Evolutionary conservation across 2,113 vertebrate species (phyloP).

Genomic region (Neotoma lepida): DNA sequence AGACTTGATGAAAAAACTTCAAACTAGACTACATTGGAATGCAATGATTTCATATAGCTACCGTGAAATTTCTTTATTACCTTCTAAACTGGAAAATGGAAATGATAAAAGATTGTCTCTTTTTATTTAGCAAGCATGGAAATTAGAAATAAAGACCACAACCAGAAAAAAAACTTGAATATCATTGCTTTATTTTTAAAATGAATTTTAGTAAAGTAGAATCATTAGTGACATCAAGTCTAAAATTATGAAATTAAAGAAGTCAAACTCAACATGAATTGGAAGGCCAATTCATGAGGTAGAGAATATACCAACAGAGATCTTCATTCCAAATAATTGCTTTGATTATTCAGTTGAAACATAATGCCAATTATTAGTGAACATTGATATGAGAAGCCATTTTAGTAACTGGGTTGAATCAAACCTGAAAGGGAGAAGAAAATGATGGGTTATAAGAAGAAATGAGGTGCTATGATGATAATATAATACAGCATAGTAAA

Average conservation of each 20-base stretch:
- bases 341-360: neutral
- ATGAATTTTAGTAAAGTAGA: neutral
- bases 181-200: neutral
- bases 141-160: neutral
- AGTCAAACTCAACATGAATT: neutral
- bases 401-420: neutral
- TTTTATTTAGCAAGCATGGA: neutral
- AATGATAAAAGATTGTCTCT: neutral
- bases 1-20: neutral
- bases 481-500: neutral
- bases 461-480: neutral
- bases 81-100: neutral
- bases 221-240: neutral
- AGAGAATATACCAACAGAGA: neutral
- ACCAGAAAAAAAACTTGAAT: neutral
- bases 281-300: neutral
- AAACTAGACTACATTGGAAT: neutral
- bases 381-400: neutral
- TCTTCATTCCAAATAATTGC: neutral
- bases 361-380: neutral
- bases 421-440: neutral
- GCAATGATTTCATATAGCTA: neutral
- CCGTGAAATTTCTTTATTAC: no score
- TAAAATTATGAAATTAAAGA: neutral
- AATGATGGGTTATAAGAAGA: neutral